Conservation (phyloP, 2,113 vertebrate species). For the Lamprotornis superbus region DNA sequence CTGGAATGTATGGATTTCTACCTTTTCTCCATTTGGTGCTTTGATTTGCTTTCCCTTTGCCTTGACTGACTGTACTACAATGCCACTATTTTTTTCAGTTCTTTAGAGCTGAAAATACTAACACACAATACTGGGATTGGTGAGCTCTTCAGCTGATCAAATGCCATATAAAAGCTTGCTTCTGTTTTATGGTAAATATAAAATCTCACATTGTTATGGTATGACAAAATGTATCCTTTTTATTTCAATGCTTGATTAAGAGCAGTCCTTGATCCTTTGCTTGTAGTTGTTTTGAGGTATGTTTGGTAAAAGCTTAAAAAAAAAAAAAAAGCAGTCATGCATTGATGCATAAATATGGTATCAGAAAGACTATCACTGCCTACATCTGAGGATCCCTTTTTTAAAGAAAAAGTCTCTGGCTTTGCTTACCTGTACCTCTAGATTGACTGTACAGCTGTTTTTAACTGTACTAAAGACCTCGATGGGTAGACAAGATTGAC, state of each 20-base stretch:
- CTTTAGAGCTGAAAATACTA: not conserved
- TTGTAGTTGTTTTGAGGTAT: not conserved
- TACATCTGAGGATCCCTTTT: not conserved
- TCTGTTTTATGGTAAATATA: not conserved
- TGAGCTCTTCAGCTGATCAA: not conserved
- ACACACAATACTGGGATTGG: not conserved
- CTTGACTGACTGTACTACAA: not conserved
- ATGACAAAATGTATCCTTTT: not conserved
- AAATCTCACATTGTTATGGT: not conserved
- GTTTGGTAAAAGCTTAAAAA: not conserved
- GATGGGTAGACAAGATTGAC: not conserved
- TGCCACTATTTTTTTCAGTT: not conserved
- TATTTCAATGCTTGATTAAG: not conserved
- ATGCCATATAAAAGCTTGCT: not conserved
- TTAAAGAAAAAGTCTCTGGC: not conserved
- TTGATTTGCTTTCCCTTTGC: slow-evolving; percentile 32
- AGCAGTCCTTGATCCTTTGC: not conserved
- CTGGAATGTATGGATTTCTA: not conserved
- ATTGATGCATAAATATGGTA: not conserved
- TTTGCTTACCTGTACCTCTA: accelerated
- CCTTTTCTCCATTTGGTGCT: not conserved
- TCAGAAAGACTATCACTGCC: not conserved
- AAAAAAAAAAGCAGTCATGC: not conserved
- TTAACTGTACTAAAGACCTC: not conserved
- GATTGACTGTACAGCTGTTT: not conserved